phyloP scores from a whole-genome alignment of 2,797 vertebrate species.

The Lateolabrax maculatus region DNA sequence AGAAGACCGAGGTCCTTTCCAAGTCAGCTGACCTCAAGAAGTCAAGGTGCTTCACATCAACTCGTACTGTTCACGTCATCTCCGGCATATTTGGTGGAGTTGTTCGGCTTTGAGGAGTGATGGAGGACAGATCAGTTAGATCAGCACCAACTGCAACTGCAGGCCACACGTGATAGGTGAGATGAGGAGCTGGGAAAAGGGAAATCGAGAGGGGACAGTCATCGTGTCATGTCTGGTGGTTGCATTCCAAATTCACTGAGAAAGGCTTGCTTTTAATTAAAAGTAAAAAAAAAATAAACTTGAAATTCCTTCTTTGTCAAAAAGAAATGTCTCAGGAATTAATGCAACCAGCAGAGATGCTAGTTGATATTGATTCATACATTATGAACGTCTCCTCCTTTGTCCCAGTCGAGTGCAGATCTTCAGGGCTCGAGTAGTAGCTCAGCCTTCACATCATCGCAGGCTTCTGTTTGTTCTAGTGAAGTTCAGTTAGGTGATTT shows the following conservation, averaged over 20 bases:
- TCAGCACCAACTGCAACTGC: conserved; percentile 10
- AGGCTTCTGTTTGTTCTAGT: conserved; percentile 15
- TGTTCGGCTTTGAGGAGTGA: conserved; percentile 17
- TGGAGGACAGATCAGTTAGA: conserved; percentile 20
- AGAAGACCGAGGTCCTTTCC: conserved; percentile 29
- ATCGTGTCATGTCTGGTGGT: conserved; percentile 44
- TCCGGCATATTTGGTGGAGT: conserved; percentile 10
- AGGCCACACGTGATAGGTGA: conserved; percentile 10
- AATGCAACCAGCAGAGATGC: conserved; percentile 58
- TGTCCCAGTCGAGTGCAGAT: conserved; percentile 4
- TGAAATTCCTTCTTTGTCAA: conserved; percentile 5
- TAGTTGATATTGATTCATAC: conserved; percentile 37
- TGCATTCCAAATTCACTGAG: conserved; percentile 61
- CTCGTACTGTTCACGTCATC: conserved; percentile 46
- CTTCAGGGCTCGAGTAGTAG: conserved; percentile 24
- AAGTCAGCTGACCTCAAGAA: conserved; percentile 45
- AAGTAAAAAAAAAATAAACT: conserved; percentile 13
- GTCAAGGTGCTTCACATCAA: conserved; percentile 72
- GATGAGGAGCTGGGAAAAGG: background rate
- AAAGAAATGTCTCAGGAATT: conserved; percentile 60
- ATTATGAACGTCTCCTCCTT: conserved; percentile 50
- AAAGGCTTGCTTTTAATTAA: conserved; percentile 33
- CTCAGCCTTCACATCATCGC: background rate
- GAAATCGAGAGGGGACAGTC: background rate
- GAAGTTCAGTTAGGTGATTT: conserved; percentile 27